These are phyloP conservation scores for Gobiocypris rarus DNA, from an alignment of 2,113 vertebrate genomes.

Conservation along the genomic window DNA sequence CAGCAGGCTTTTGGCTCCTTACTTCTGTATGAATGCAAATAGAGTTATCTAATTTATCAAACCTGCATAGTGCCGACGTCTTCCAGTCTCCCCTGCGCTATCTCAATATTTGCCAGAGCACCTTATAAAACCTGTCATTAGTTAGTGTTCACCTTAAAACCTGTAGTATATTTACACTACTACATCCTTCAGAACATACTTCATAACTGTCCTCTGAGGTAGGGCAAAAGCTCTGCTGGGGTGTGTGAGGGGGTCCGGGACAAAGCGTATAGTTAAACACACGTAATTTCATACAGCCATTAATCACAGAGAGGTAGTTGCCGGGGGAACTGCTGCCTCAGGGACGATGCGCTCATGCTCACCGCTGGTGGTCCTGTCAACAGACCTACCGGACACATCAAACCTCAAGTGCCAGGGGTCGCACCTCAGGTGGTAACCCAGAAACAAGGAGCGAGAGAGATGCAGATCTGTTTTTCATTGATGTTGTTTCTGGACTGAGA, in stretches of 20 bases:
- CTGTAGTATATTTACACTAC: constrained; percentile 18
- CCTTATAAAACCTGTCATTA: constrained; percentile 25
- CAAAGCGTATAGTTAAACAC: not conserved
- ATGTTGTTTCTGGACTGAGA: constrained; percentile 5
- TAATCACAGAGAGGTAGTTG: constrained; percentile 65
- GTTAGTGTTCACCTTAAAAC: constrained; percentile 11
- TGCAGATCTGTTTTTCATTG: constrained; percentile 50
- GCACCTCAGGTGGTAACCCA: constrained; percentile 60
- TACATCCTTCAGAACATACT: not conserved
- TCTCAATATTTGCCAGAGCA: constrained; percentile 32
- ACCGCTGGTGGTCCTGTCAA: constrained; percentile 72
- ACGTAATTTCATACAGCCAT: constrained; percentile 64
- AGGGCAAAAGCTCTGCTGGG: not conserved
- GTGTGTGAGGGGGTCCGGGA: not conserved
- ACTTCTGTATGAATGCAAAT: not conserved
- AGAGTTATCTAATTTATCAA: constrained; percentile 28
- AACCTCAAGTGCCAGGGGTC: constrained; percentile 58
- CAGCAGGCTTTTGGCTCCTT: constrained; percentile 17
- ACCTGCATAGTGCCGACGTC: not conserved
- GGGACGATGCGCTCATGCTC: constrained; percentile 62
- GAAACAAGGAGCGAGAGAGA: constrained; percentile 9
- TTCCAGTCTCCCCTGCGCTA: not conserved
- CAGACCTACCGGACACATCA: constrained; percentile 45
- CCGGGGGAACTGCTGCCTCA: constrained; percentile 56
- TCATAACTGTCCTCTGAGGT: constrained; percentile 19